phyloP scores from a whole-genome alignment of 1,140 invertebrate genomes.

The Chelonus insularis region DNA sequence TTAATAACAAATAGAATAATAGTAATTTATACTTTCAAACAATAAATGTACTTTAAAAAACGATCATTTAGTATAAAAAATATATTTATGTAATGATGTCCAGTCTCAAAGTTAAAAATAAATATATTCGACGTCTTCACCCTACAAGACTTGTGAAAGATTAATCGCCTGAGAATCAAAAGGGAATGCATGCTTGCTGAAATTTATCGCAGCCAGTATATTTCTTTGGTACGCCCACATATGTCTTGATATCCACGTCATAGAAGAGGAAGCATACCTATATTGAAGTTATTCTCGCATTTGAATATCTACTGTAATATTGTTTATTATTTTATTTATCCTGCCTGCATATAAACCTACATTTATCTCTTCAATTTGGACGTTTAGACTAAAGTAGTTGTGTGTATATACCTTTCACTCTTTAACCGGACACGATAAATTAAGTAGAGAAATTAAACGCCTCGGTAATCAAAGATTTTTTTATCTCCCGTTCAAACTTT shows the following conservation, averaged over 20 bases:
- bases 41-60: neutral
- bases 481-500: slow-evolving; percentile 43
- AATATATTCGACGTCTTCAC: slow-evolving; percentile 26
- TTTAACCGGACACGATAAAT: slow-evolving; percentile 50
- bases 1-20: too few species aligned
- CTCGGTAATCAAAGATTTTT: slow-evolving; percentile 32
- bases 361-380: slow-evolving; percentile 1
- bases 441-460: slow-evolving; percentile 49
- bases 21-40: too few species aligned
- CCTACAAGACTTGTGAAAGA: slow-evolving; percentile 23
- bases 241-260: slow-evolving; percentile 32
- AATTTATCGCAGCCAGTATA: slow-evolving; percentile 34
- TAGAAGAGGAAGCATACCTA: slow-evolving; percentile 21
- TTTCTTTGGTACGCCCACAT: slow-evolving; percentile 31
- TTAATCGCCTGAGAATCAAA: slow-evolving; percentile 30
- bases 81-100: neutral
- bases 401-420: slow-evolving; percentile 45
- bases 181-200: slow-evolving; percentile 29
- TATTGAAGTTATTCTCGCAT: neutral
- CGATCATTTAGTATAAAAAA: neutral
- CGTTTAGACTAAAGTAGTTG: neutral
- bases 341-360: neutral
- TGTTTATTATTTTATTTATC: slow-evolving; percentile 23
- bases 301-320: slow-evolving; percentile 18
- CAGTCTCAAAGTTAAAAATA: slow-evolving; percentile 16